A percentile compares a stretch with the other conserved stretches of the same genome.
These are phyloP conservation scores for Aythya baeri DNA, from an alignment of 2,113 vertebrate species.

Conservation along the genomic window DNA sequence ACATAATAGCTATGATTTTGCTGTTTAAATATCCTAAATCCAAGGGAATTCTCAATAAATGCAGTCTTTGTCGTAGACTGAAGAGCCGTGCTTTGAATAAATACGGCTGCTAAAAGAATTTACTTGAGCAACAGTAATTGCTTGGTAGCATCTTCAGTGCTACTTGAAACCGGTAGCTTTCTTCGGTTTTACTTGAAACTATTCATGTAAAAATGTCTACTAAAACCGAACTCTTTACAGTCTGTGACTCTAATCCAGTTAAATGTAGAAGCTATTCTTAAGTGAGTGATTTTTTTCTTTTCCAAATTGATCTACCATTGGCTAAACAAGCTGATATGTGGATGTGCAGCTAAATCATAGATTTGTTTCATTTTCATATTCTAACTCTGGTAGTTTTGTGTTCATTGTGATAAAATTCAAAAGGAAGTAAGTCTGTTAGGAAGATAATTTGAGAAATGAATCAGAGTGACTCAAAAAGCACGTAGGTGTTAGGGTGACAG, in stretches of 20 bases:
- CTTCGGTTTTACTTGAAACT: background rate
- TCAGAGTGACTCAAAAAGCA: constrained; percentile 21
- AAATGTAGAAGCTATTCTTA: background rate
- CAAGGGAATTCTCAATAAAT: background rate
- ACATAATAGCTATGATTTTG: background rate
- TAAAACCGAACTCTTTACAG: background rate
- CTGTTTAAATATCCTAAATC: background rate
- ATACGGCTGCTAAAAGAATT: background rate
- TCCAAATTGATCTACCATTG: background rate
- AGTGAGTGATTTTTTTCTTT: background rate
- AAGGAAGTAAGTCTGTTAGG: constrained; percentile 4
- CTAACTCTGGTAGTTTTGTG: background rate
- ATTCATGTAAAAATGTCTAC: background rate
- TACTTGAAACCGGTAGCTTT: background rate
- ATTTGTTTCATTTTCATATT: background rate
- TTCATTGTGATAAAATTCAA: constrained; percentile 10
- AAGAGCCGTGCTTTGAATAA: background rate
- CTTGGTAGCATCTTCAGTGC: background rate
- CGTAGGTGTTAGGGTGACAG: constrained; percentile 35
- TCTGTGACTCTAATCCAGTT: background rate
- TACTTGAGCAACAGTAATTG: background rate
- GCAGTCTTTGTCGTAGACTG: background rate
- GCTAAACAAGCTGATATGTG: background rate
- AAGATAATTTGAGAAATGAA: constrained; percentile 34
- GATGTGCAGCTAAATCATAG: background rate